phyloP scores from a whole-genome alignment of 2,797 vertebrate genomes.

The Lindbergichthys nudifrons region DNA sequence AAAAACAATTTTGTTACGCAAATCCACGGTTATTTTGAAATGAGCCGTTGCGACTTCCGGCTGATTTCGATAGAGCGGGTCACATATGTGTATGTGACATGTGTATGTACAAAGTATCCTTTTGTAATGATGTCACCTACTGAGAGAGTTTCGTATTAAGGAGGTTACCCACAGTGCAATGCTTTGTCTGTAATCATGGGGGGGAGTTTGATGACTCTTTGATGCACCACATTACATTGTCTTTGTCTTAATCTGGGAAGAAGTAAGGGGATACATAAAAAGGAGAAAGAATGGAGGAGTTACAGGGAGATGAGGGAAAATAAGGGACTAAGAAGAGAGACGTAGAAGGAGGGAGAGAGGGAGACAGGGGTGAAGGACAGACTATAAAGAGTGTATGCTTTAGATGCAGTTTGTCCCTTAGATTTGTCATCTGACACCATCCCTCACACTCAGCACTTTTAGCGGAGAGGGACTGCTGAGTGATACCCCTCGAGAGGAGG shows the following conservation, averaged over 20 bases:
- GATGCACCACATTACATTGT: constrained; percentile 47
- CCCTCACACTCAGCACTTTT: constrained; percentile 82
- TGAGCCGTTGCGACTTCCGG: no score
- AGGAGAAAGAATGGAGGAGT: constrained; percentile 16
- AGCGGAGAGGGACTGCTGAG: constrained; percentile 67
- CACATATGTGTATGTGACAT: constrained; percentile 7
- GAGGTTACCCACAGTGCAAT: constrained; percentile 62
- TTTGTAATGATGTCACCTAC: constrained; percentile 44
- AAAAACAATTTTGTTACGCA: no score
- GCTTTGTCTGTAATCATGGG: constrained; percentile 56
- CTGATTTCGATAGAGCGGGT: no score
- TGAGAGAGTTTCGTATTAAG: constrained; percentile 52
- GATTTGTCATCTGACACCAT: constrained; percentile 82
- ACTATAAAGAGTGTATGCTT: constrained; percentile 73
- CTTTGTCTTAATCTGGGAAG: constrained; percentile 41
- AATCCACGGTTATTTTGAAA: no score
- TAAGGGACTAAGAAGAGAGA: constrained; percentile 30
- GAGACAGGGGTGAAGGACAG: constrained; percentile 41
- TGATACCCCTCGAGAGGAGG: constrained; percentile 54
- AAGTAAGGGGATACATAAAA: constrained; percentile 25
- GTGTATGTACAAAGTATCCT: constrained; percentile 12
- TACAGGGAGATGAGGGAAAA: constrained; percentile 17
- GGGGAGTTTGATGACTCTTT: constrained; percentile 66
- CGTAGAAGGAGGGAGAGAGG: constrained; percentile 28
- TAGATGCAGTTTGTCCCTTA: constrained; percentile 77